A percentile compares a stretch with the other conserved stretches of the same genome.
These are phyloP conservation scores for Sphaerophoria taeniata DNA, from an alignment of 2,888 invertebrate genomes.

Conservation along the genomic window DNA sequence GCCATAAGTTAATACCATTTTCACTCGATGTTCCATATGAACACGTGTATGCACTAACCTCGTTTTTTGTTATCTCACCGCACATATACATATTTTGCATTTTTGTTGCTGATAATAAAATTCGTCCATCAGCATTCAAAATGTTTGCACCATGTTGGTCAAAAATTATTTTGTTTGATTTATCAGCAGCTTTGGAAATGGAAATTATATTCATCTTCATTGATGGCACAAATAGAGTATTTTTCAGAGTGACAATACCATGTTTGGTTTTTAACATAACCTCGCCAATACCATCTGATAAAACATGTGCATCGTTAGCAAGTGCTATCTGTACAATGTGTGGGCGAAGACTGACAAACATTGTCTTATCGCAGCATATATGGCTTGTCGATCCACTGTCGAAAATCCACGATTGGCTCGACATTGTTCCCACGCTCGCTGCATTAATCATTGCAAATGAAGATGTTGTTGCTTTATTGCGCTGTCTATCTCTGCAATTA, in stretches of 20 bases:
- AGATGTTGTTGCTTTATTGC: constrained; percentile 2
- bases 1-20: constrained; percentile 9
- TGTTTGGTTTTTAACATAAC: constrained; percentile 24
- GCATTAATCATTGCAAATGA: constrained; percentile 20
- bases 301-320: constrained; percentile 23
- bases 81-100: constrained; percentile 23
- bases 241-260: constrained; percentile 16
- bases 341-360: constrained; percentile 16
- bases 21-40: background rate
- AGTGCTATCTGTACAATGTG: constrained; percentile 25
- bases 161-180: constrained; percentile 20
- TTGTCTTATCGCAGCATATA: constrained; percentile 7
- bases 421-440: background rate
- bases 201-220: constrained; percentile 24
- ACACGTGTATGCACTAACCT: constrained; percentile 25
- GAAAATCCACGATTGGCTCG: constrained; percentile 16
- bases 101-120: constrained; percentile 13
- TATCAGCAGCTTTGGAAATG: constrained; percentile 15
- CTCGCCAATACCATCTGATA: constrained; percentile 23
- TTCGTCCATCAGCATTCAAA: background rate
- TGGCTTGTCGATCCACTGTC: constrained; percentile 25
- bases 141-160: background rate
- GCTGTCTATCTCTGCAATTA: constrained; percentile 19
- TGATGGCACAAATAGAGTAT: constrained; percentile 3
- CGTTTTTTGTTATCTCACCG: constrained; percentile 2